These are phyloP conservation scores for Exephanes ischioxanthus DNA, from an alignment of 2,888 invertebrate genomes.

Conservation along the genomic window DNA sequence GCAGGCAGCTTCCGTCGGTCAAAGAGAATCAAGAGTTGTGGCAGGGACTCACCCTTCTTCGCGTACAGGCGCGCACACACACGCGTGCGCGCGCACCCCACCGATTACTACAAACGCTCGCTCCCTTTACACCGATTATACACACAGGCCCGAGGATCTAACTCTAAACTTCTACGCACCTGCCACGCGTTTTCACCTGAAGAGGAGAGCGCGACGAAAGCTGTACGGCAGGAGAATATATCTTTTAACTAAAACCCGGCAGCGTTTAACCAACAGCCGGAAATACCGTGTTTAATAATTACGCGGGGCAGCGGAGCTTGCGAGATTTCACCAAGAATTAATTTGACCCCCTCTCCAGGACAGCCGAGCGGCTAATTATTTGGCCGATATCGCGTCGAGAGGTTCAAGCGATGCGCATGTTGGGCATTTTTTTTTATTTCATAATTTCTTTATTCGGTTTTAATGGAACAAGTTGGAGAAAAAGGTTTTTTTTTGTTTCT, in stretches of 20 bases:
- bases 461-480: not conserved
- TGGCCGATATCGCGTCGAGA: not conserved
- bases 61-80: not conserved
- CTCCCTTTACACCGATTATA: constrained; percentile 18
- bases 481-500: not conserved
- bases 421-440: not conserved
- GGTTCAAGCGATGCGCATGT: not conserved
- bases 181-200: constrained; percentile 45
- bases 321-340: not conserved
- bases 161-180: constrained; percentile 48
- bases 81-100: not conserved
- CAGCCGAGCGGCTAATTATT: not conserved
- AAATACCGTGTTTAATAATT: constrained; percentile 14
- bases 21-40: constrained; percentile 80
- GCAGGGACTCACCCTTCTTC: constrained; percentile 68
- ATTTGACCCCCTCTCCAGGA: not conserved
- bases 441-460: not conserved
- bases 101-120: not conserved
- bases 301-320: not conserved
- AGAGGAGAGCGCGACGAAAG: constrained; percentile 5
- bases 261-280: not conserved
- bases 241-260: not conserved
- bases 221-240: not conserved
- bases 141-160: constrained; percentile 7
- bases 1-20: constrained; percentile 80